Conservation (phyloP, 2,113 vertebrate genomes). For the Mustela nigripes region DNA sequence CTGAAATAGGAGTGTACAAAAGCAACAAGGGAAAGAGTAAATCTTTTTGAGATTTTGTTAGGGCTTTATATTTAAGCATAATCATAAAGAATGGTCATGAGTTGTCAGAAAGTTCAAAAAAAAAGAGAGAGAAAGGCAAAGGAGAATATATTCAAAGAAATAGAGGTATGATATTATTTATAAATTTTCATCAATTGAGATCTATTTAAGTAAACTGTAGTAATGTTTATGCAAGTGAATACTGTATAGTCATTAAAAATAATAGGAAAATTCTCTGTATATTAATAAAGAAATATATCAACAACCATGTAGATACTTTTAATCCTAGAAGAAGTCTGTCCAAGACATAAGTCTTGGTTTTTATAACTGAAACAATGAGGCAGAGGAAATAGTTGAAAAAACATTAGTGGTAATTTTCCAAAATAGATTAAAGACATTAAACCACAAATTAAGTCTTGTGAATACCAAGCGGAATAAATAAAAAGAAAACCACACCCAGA, state of each 20-base stretch:
- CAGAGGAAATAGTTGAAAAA: conserved; percentile 7
- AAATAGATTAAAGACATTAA: neutral
- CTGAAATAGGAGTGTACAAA: neutral
- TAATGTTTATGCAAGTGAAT: conserved; percentile 8
- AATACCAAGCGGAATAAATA: neutral
- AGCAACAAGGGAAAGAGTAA: neutral
- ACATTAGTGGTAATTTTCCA: neutral
- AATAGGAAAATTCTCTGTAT: neutral
- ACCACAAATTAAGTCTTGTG: neutral
- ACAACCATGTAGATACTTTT: neutral
- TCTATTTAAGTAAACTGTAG: neutral
- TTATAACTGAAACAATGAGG: neutral
- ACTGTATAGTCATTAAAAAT: neutral
- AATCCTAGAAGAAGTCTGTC: neutral
- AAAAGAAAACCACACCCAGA: neutral
- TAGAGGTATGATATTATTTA: neutral
- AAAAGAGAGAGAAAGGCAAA: neutral
- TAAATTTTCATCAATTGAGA: conserved; percentile 6
- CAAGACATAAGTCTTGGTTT: neutral
- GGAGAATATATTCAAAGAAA: neutral
- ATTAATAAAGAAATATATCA: neutral
- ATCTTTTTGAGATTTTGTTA: conserved; percentile 4
- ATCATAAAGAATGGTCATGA: neutral
- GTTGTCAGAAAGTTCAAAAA: conserved; percentile 17
- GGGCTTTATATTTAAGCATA: conserved; percentile 41